Conservation (phyloP, 2,113 vertebrate genomes). For the Megaleporinus macrocephalus region DNA sequence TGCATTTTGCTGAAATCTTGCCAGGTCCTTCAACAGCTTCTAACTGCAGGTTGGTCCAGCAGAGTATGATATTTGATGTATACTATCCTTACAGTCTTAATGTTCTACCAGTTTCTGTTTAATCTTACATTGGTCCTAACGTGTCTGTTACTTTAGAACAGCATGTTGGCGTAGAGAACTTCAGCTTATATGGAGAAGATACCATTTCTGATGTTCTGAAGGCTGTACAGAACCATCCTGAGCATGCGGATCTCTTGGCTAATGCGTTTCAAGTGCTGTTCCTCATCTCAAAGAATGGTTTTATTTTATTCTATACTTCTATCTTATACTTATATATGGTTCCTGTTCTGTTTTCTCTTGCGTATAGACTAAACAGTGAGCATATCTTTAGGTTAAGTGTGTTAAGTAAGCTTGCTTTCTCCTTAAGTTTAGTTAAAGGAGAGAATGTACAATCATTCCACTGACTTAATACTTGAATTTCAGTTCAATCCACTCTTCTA, state of each 20-base stretch:
- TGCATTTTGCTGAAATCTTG: conserved; percentile 66
- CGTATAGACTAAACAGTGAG: too few species aligned
- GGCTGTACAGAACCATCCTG: conserved; percentile 33
- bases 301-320: conserved; percentile 9
- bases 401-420: too few species aligned
- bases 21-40: conserved; percentile 65
- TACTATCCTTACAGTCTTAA: not conserved
- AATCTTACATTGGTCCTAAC: not conserved
- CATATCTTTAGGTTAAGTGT: too few species aligned
- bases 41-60: conserved; percentile 63
- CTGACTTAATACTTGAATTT: too few species aligned
- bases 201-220: conserved; percentile 51
- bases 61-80: not conserved
- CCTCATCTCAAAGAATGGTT: conserved; percentile 71
- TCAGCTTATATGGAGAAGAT: not conserved
- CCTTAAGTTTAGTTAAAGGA: too few species aligned
- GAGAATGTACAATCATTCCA: too few species aligned
- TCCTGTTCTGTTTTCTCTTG: not conserved
- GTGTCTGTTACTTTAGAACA: conserved; percentile 60
- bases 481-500: too few species aligned
- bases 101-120: not conserved
- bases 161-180: not conserved
- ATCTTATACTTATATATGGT: not conserved
- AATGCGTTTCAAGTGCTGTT: conserved; percentile 64
- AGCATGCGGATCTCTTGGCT: conserved; percentile 54